Evolutionary conservation across 2,888 invertebrate genomes (phyloP).

Genomic region (Nephrotoma appendiculata): DNA sequence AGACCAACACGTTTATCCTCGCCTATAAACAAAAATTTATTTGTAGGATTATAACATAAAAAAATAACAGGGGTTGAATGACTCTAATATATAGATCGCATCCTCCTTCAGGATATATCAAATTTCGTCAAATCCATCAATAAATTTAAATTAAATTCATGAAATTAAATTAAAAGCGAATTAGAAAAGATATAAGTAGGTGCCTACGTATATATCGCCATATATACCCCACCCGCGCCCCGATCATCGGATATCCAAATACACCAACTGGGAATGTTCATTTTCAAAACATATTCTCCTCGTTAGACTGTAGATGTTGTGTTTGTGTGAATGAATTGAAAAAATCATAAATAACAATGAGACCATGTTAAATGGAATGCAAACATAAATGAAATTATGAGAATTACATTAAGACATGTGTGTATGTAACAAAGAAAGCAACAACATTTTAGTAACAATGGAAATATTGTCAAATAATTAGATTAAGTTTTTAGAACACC

Average conservation of each 20-base stretch:
- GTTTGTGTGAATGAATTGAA: not conserved
- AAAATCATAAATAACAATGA: not conserved
- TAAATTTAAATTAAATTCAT: not conserved
- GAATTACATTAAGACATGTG: not conserved
- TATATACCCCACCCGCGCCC: too few species aligned
- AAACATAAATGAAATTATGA: not conserved
- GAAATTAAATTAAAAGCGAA: not conserved
- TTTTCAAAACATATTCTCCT: not conserved
- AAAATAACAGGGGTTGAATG: not conserved
- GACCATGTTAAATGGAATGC: not conserved
- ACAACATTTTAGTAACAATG: not conserved
- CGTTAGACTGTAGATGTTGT: not conserved
- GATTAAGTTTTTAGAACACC: constrained; percentile 4
- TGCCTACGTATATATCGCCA: not conserved
- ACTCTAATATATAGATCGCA: not conserved
- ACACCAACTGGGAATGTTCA: not conserved
- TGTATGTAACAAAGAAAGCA: not conserved
- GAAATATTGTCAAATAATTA: not conserved
- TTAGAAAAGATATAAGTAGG: not conserved
- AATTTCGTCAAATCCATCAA: not conserved
- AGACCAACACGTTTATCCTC: not conserved
- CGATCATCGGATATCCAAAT: not conserved
- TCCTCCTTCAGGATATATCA: not conserved
- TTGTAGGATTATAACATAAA: not conserved
- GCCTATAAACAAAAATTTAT: not conserved